These are phyloP conservation scores for Eremobia ochroleuca DNA, from an alignment of 2,888 invertebrate species.

Conservation along the genomic window DNA sequence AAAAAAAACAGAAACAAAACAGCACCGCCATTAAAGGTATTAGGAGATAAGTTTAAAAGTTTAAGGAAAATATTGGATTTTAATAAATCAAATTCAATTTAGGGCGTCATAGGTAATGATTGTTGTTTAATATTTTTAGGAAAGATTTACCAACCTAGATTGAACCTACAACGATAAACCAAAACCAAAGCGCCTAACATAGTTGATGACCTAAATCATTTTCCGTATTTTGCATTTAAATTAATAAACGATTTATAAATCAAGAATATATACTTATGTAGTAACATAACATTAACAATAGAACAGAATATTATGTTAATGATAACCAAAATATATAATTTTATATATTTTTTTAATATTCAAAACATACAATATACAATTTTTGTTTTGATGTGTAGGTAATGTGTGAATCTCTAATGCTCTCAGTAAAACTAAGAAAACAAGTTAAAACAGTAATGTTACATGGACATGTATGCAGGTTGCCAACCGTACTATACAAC, in stretches of 20 bases:
- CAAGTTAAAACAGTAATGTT: neutral
- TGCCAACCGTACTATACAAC: too few relatives aligned
- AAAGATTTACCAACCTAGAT: neutral
- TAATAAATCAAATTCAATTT: neutral
- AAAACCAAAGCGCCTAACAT: neutral
- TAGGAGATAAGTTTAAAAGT: neutral
- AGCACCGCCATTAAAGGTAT: neutral
- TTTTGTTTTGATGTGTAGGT: too few relatives aligned
- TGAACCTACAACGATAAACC: neutral
- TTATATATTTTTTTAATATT: too few relatives aligned
- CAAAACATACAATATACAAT: too few relatives aligned
- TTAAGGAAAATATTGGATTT: neutral
- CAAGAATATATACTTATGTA: neutral
- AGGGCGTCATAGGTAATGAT: neutral
- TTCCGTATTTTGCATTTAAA: neutral
- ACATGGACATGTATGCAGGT: too few relatives aligned
- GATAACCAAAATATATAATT: neutral
- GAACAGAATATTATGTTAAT: neutral
- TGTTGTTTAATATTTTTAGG: neutral
- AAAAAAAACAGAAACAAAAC: too few relatives aligned
- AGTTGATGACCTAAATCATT: neutral
- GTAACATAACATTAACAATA: conserved; percentile 12
- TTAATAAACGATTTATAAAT: neutral
- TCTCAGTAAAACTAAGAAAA: neutral
- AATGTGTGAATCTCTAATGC: conserved; percentile 4